Percentiles rank a stretch among this genome's conserved stretches.
Conservation (phyloP, 2,888 invertebrate genomes). For the Petrolisthes manimaculis region DNA sequence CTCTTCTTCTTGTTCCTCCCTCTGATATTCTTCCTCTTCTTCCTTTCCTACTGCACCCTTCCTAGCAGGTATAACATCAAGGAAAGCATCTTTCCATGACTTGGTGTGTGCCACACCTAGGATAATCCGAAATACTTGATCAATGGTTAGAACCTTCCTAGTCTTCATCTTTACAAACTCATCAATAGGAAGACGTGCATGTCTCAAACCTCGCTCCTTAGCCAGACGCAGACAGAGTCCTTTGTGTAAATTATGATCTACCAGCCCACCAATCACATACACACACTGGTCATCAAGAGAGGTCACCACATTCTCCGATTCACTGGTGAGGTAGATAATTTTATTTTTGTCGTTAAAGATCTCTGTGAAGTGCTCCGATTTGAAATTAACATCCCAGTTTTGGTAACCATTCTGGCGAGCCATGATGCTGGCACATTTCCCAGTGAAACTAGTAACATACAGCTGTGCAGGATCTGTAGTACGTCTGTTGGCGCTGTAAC, state of each 20-base stretch:
- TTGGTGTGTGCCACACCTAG: constrained; percentile 81
- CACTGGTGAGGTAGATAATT: constrained; percentile 91
- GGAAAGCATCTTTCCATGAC: constrained; percentile 83
- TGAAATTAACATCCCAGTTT: constrained; percentile 84
- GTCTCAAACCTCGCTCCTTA: constrained; percentile 80
- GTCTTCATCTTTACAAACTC: constrained; percentile 92
- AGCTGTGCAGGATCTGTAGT: constrained; percentile 84
- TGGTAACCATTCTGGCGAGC: constrained; percentile 87
- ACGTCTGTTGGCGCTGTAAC: constrained; percentile 91
- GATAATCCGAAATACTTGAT: constrained; percentile 92
- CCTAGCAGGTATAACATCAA: constrained; percentile 82
- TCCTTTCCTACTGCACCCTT: constrained; percentile 75
- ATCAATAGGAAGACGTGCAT: constrained; percentile 88
- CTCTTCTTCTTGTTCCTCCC: constrained; percentile 13
- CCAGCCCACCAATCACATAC: constrained; percentile 96
- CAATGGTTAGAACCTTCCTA: constrained; percentile 92
- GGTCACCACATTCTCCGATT: constrained; percentile 86
- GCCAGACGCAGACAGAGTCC: constrained; percentile 89
- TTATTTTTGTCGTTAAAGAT: constrained; percentile 74
- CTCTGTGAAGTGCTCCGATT: constrained; percentile 73
- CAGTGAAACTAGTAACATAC: constrained; percentile 84
- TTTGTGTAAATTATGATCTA: constrained; percentile 97
- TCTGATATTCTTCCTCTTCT: background rate
- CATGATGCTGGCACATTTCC: constrained; percentile 81
- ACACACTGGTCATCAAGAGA: constrained; percentile 82